phyloP scores from a whole-genome alignment of 2,113 vertebrate species.

The Naja naja region DNA sequence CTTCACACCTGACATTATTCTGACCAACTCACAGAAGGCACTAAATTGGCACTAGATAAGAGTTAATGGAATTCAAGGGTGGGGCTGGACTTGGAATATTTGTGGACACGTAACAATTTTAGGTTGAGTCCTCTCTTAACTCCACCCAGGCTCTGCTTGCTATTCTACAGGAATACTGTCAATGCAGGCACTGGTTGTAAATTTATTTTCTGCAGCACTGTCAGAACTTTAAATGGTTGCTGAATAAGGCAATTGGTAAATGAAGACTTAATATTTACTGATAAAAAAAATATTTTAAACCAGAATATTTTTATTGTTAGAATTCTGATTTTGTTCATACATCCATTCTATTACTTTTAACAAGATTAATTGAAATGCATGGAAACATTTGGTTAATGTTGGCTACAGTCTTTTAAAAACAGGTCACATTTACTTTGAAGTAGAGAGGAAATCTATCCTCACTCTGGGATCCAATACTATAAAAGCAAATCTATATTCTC shows the following conservation, averaged over 20 bases:
- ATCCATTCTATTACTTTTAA: not conserved
- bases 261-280: not conserved
- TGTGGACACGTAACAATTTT: not conserved
- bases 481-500: not conserved
- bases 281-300: not conserved
- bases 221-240: not conserved
- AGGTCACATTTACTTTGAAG: not conserved
- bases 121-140: not conserved
- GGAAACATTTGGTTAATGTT: not conserved
- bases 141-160: not conserved
- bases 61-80: not conserved
- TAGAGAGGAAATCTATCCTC: too few relatives aligned
- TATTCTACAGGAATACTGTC: not conserved
- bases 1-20: not conserved
- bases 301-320: not conserved
- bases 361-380: not conserved
- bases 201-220: not conserved
- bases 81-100: not conserved
- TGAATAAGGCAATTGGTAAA: not conserved
- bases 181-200: not conserved
- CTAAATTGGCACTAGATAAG: too few relatives aligned
- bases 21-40: not conserved
- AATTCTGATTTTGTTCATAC: not conserved
- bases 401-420: not conserved
- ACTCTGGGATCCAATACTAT: not conserved